Evolutionary conservation across 2,888 invertebrate species (phyloP).

Genomic region (Augiades crinisus): DNA sequence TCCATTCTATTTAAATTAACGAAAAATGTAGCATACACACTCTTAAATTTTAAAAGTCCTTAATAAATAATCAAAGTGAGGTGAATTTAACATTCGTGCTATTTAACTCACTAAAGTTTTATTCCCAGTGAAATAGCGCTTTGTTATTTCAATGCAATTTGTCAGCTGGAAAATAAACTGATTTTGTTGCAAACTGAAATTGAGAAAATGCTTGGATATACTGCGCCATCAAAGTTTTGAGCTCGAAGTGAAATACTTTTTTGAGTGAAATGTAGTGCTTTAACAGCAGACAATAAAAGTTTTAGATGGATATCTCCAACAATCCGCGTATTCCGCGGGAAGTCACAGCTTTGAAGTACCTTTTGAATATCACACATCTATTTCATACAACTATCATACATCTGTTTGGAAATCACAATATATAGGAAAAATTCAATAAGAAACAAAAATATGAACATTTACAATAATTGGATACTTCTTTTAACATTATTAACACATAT

Average conservation of each 20-base stretch:
- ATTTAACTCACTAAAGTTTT: conserved; percentile 44
- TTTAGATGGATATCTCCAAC: conserved; percentile 25
- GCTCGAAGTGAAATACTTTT: conserved; percentile 54
- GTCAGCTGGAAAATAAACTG: conserved; percentile 72
- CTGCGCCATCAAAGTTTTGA: conserved; percentile 54
- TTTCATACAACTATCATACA: too few species aligned
- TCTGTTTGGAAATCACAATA: too few species aligned
- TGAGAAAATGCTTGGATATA: conserved; percentile 65
- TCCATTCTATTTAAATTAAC: too few species aligned
- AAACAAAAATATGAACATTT: too few species aligned
- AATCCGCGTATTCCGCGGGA: background rate
- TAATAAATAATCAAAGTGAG: too few species aligned
- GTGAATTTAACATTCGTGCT: too few species aligned
- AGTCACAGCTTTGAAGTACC: conserved; percentile 27
- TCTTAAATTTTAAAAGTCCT: too few species aligned
- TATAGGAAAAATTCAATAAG: too few species aligned
- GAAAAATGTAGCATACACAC: too few species aligned
- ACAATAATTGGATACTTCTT: too few species aligned
- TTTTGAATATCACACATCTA: too few species aligned
- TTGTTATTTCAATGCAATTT: conserved; percentile 72
- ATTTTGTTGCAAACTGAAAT: conserved; percentile 77
- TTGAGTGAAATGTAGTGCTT: conserved; percentile 40
- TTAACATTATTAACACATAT: too few species aligned
- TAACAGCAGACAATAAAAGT: conserved; percentile 33
- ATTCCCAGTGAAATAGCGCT: conserved; percentile 57